phyloP scores from a whole-genome alignment of 23 tunicate genomes.

The Styela clava region DNA sequence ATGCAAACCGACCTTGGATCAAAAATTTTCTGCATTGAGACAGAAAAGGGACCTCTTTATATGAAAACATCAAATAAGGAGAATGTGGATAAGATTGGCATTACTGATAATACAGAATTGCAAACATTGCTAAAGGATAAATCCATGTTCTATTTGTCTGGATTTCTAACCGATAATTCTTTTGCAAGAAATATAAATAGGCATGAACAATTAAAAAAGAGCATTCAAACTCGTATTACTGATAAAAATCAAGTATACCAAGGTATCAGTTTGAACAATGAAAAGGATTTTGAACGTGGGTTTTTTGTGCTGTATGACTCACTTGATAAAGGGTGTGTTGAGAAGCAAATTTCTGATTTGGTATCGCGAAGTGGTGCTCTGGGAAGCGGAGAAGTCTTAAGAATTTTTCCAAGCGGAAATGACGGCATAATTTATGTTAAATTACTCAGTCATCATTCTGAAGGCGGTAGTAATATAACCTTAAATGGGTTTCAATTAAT shows the following conservation, averaged over 20 bases:
- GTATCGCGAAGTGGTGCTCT: background rate
- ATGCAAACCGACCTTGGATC: background rate
- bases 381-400: background rate
- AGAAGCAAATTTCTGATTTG: background rate
- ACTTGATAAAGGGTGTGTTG: background rate
- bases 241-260: background rate
- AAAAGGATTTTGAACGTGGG: background rate
- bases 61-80: background rate
- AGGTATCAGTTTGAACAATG: background rate
- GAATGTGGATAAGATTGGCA: background rate
- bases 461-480: background rate
- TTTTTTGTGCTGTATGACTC: background rate
- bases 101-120: background rate
- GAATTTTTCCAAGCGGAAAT: background rate
- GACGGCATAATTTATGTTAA: background rate
- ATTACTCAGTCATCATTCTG: background rate
- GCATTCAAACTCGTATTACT: background rate
- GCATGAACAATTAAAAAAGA: background rate
- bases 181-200: conserved; percentile 16
- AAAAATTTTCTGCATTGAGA: conserved; percentile 8
- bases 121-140: background rate
- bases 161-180: background rate
- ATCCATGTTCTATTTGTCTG: conserved; percentile 1
- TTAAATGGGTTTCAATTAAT: background rate
- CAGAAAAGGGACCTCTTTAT: background rate